Percentiles rank a stretch among this genome's conserved stretches.
Evolutionary conservation across 2,888 invertebrate species (phyloP).

Genomic region (Apocheima hispidaria): DNA sequence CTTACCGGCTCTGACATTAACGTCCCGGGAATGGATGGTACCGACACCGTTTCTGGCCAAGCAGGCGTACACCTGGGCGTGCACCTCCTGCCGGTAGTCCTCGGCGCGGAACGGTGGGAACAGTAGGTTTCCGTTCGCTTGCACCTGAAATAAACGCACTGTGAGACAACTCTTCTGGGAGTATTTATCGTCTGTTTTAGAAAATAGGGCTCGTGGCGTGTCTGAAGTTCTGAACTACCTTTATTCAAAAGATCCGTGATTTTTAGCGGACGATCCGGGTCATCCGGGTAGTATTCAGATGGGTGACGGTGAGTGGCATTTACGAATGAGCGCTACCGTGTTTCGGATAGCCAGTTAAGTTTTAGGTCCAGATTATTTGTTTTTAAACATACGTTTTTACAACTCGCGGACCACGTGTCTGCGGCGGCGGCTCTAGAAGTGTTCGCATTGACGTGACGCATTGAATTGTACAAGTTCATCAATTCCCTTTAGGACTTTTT

Average conservation of each 20-base stretch:
- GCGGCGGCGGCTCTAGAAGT: neutral
- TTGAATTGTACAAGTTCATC: neutral
- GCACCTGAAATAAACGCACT: constrained; percentile 81
- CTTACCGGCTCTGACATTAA: constrained; percentile 98
- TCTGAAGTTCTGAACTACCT: too few species aligned
- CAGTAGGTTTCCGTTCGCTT: constrained; percentile 96
- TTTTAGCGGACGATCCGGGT: neutral
- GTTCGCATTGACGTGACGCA: neutral
- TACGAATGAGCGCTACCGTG: neutral
- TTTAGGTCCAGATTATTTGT: neutral
- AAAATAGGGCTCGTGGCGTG: too few species aligned
- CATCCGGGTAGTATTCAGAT: neutral
- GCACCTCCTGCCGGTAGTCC: constrained; percentile 97
- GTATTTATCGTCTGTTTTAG: neutral
- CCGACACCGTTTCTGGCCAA: constrained; percentile 96
- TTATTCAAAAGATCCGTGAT: neutral
- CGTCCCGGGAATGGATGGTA: constrained; percentile 95
- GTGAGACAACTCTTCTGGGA: neutral
- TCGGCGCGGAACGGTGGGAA: constrained; percentile 98
- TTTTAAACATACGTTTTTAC: neutral
- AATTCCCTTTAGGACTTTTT: neutral
- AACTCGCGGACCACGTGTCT: neutral
- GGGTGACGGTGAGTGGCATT: neutral
- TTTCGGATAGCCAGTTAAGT: neutral
- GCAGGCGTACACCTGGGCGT: constrained; percentile 97